Conservation (phyloP, 1,140 invertebrate species). For the Ridgeia piscesae region DNA sequence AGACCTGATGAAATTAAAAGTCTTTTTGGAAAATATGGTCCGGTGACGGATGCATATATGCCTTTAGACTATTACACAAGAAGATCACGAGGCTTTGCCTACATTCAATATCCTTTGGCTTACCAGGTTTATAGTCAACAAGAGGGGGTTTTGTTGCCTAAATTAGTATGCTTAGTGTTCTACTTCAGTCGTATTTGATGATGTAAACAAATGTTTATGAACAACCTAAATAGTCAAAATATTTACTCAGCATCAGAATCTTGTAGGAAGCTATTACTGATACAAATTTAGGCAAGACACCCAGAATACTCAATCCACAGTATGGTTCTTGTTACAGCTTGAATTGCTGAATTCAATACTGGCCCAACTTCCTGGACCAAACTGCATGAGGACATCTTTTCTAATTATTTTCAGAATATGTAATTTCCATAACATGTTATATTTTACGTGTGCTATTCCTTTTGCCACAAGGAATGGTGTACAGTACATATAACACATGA, state of each 20-base stretch:
- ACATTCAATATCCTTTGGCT: conserved; percentile 45
- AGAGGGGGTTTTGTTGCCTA: background rate
- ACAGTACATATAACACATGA: no score
- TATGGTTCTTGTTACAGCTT: background rate
- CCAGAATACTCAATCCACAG: background rate
- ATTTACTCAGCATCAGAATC: conserved; percentile 4
- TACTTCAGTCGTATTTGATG: no score
- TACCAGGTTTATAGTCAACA: background rate
- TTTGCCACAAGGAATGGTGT: no score
- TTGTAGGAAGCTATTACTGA: background rate
- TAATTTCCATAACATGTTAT: no score
- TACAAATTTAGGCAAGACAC: background rate
- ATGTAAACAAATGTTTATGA: no score
- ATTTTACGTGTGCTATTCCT: no score
- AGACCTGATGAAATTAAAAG: conserved; percentile 40
- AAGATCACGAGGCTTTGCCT: conserved; percentile 50
- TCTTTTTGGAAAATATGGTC: conserved; percentile 51
- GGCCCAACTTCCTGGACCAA: no score
- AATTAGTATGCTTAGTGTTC: no score
- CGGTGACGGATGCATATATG: conserved; percentile 52
- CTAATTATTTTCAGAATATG: no score
- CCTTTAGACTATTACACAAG: conserved; percentile 51
- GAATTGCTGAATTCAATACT: no score
- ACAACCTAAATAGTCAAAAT: no score
- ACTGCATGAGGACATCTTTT: no score